Percentiles rank a stretch among this genome's conserved stretches.
These are phyloP conservation scores for Amiota communis DNA, from an alignment of 2,888 invertebrate genomes.

Conservation along the genomic window DNA sequence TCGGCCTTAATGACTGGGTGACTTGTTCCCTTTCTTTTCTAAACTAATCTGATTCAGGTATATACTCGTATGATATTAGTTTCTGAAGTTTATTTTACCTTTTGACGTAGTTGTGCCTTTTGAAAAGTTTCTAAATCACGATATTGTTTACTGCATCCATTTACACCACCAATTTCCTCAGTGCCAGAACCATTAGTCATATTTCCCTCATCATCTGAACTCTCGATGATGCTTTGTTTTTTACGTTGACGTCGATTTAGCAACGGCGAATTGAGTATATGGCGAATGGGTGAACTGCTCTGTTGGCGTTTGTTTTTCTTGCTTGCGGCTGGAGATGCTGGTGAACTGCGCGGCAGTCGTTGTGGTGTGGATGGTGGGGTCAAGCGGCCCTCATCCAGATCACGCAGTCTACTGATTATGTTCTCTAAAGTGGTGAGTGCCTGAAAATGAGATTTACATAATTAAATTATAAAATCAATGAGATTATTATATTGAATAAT, in stretches of 20 bases:
- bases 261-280: conserved; percentile 88
- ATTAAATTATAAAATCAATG: neutral
- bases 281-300: conserved; percentile 86
- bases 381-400: conserved; percentile 74
- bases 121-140: conserved; percentile 92
- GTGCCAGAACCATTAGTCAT: conserved; percentile 76
- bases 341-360: conserved; percentile 84
- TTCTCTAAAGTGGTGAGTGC: conserved; percentile 77
- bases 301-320: conserved; percentile 84
- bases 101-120: conserved; percentile 91
- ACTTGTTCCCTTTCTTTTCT: too few relatives aligned
- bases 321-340: conserved; percentile 81
- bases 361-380: conserved; percentile 75
- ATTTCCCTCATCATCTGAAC: conserved; percentile 86
- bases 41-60: neutral
- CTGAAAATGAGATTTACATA: conserved; percentile 53
- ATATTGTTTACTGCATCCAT: conserved; percentile 80
- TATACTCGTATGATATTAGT: too few relatives aligned
- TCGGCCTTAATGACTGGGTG: too few relatives aligned
- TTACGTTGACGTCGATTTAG: conserved; percentile 83
- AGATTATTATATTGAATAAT: neutral
- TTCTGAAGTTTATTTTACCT: conserved; percentile 76
- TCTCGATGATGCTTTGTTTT: conserved; percentile 82
- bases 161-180: conserved; percentile 63
- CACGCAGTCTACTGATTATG: conserved; percentile 76